Conservation (phyloP, 2,797 vertebrate genomes). For the Clamator glandarius region DNA sequence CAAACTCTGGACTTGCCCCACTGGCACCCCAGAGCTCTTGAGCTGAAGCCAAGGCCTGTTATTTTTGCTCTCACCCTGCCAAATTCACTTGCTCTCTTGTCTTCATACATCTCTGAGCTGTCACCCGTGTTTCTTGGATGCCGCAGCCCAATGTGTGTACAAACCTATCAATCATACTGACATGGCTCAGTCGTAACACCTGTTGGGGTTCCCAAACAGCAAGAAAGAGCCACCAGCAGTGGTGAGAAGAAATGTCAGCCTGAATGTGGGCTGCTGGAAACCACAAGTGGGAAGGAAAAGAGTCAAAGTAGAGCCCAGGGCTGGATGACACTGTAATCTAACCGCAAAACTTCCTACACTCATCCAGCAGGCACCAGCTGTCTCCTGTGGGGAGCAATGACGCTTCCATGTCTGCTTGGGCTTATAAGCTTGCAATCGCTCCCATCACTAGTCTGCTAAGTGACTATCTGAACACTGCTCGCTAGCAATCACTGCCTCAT, state of each 20-base stretch:
- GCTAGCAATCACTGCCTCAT: neutral
- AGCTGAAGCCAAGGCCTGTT: neutral
- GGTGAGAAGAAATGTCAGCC: slow-evolving; percentile 14
- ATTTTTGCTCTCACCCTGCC: neutral
- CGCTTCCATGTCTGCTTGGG: neutral
- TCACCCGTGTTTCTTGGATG: slow-evolving; percentile 6
- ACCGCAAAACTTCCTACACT: neutral
- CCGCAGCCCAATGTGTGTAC: neutral
- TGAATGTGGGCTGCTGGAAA: neutral
- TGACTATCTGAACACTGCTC: neutral
- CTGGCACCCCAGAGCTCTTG: neutral
- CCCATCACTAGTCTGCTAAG: neutral
- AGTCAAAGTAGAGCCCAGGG: slow-evolving; percentile 28
- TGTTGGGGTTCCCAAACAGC: slow-evolving; percentile 37
- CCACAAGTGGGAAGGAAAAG: neutral
- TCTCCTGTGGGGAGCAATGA: neutral
- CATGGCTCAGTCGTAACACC: neutral
- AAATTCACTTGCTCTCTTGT: slow-evolving; percentile 7
- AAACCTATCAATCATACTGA: slow-evolving; percentile 26
- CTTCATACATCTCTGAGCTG: neutral
- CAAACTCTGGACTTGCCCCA: neutral
- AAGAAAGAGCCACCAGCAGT: neutral
- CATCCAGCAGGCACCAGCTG: slow-evolving; percentile 11
- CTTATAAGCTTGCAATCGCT: neutral
- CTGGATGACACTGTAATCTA: neutral